Evolutionary conservation across 2,113 vertebrate species (phyloP).

Genomic region (Nematolebias whitei): DNA sequence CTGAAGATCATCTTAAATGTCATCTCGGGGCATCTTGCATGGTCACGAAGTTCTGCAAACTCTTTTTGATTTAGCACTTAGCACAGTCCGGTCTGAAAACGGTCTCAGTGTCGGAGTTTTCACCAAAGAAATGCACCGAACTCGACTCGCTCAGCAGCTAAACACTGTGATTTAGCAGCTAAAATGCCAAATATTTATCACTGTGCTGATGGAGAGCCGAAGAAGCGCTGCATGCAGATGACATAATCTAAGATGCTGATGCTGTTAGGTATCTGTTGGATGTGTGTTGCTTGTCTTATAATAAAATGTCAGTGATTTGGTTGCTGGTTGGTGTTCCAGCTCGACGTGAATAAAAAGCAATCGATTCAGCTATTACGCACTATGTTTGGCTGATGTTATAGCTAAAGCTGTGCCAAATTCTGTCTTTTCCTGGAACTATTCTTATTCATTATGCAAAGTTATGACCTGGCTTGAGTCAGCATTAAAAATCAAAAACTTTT

Average conservation of each 20-base stretch:
- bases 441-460: background rate
- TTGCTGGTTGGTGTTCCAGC: slow-evolving; percentile 4
- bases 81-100: background rate
- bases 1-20: background rate
- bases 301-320: background rate
- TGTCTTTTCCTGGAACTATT: background rate
- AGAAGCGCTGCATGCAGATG: background rate
- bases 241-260: background rate
- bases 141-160: background rate
- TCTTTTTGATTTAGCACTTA: background rate
- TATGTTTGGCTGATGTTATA: slow-evolving; percentile 7
- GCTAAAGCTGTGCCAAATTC: background rate
- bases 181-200: background rate
- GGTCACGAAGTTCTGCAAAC: background rate
- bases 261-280: background rate
- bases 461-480: slow-evolving; percentile 7
- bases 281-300: background rate
- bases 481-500: background rate
- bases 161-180: background rate
- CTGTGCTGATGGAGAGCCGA: background rate
- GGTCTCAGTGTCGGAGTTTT: slow-evolving; percentile 4
- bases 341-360: background rate
- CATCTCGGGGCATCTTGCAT: background rate
- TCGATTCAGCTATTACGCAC: slow-evolving; percentile 9
- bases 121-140: background rate